Base-by-base conservation (phyloP, 2,888 invertebrate genomes). In the Folsomia manolachei region DNA sequence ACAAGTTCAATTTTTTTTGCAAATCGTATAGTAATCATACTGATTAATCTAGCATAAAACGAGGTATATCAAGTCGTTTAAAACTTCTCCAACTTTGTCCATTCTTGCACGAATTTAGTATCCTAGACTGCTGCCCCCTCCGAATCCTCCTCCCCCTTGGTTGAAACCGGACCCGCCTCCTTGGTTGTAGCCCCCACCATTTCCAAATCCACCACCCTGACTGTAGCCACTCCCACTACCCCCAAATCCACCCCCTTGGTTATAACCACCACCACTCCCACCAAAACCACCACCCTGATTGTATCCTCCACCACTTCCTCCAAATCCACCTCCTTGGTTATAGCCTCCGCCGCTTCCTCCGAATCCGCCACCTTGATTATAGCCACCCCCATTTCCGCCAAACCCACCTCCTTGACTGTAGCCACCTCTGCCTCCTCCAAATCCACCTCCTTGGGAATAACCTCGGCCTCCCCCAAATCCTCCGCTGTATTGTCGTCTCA, bases 381-480 rank as follows among this genome's bases (percentile, higher is more conserved):
- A 52, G 18, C 60, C 56, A 9, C 53, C 64, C 21, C 52, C 23
- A 63, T 24, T 24, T 14, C n/a, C 23, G 4, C 63, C 66, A 52
- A n/a, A n/a, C 1, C 74, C 74, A 19, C 52, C 69, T 4, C 52
- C 52, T 24, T 64, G 64, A 27, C 19, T 27, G 21, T 27, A 64
- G 23, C 64, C 64, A 9, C 27, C 64, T 27, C 39, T n/a, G n/a
- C n/a, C 63, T 23, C 23, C 39, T 9, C 19, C 56, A 56, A 56
- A 56, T 27, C 4, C 63, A 19, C 71, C 67, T 19, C 61, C 52
- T 27, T 69, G 52, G 53, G 64, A 69, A 39, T 72, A 65, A 0
- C 24, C 60, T 24, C 67, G 64, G 18, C 75, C 75, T 1, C 75
- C 75, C 25, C 73, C 73, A 60, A 65, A 75, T 24, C 73, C 73